Evolutionary conservation across 2,113 vertebrate species (phyloP), one percentile per base, ranked within the genome.

Genomic region (Trogon surrucura): DNA sequence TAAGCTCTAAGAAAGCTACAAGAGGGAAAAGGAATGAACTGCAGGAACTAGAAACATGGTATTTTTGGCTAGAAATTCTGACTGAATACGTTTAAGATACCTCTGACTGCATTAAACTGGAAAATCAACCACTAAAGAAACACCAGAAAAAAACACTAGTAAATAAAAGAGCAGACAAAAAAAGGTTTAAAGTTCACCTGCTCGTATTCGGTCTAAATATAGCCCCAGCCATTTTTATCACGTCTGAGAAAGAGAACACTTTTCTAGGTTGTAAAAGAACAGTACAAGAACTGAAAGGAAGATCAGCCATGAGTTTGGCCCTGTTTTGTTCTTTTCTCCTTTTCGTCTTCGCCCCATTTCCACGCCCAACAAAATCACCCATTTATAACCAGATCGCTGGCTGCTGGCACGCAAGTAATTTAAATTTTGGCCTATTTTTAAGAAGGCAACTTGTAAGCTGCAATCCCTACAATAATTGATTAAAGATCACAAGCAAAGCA

Each of bases 341-440:
- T 88, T 95, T 92, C 86, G 71, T 78, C 72, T 84, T 74, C 19
- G 4, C 88, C 84, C 64, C 30, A 44, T 3, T 78, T 78, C 83
- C 81, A 80, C 62, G 71, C 69, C 65, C 30, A 89, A 79, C 85
- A 91, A 94, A 94, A 86, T 44, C 95, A 45, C 23, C 30, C 69
- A 87, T 94, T 96, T 93, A 88, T 80, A 89, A 95, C 88, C 85
- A 85, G 97, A 97, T 83, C 54, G 64, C 64, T 83, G 81, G 85
- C 94, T 95, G 56, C 62, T 96, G 94, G 91, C 89, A 92, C 77
- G 80, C 96, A 95, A 71, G 89, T 83, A 88, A 97, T 97, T 96
- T 96, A 86, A 95, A 93, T 95, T 97, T 97, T 97, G 95, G 93
- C 95, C 93, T 96, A 85, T 94, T 97, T 98, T 97, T 96, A 96